Evolutionary conservation across 64 coral and sea anemone genomes (phyloP).

Genomic region (Montipora efflorescens): DNA sequence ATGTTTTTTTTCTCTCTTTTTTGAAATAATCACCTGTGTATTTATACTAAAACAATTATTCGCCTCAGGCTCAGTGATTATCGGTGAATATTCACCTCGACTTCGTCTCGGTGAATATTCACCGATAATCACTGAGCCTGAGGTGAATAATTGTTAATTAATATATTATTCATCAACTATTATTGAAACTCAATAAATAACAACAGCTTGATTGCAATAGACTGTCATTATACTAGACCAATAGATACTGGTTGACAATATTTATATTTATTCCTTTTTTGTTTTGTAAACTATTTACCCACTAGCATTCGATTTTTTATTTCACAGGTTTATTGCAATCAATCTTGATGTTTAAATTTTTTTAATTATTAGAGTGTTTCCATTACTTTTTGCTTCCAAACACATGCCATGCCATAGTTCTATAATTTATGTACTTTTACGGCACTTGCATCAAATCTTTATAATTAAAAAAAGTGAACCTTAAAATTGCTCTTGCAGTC

Average conservation of each 20-base stretch:
- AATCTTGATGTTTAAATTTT: background rate
- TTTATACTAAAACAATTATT: too few species aligned
- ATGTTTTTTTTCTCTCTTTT: too few species aligned
- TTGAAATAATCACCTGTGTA: too few species aligned
- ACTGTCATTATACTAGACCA: background rate
- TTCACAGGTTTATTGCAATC: conserved; percentile 8
- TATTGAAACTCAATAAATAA: conserved; percentile 13
- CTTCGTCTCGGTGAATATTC: too few species aligned
- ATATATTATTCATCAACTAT: background rate
- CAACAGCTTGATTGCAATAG: background rate
- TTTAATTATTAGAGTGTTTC: conserved; percentile 10
- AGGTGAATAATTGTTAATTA: too few species aligned
- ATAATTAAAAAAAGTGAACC: background rate
- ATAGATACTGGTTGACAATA: conserved; percentile 4
- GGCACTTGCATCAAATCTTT: background rate
- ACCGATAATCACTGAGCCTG: too few species aligned
- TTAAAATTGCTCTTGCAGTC: background rate
- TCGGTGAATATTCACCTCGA: too few species aligned
- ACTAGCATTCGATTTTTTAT: background rate
- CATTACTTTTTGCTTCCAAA: background rate
- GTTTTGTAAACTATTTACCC: background rate
- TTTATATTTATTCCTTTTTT: conserved; percentile 20
- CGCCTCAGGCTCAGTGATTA: too few species aligned
- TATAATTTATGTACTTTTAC: background rate
- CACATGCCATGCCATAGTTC: background rate